Evolutionary conservation across 2,797 vertebrate genomes (phyloP), one percentile per base, ranked within the genome.

Genomic region (Hylomyscus alleni): DNA sequence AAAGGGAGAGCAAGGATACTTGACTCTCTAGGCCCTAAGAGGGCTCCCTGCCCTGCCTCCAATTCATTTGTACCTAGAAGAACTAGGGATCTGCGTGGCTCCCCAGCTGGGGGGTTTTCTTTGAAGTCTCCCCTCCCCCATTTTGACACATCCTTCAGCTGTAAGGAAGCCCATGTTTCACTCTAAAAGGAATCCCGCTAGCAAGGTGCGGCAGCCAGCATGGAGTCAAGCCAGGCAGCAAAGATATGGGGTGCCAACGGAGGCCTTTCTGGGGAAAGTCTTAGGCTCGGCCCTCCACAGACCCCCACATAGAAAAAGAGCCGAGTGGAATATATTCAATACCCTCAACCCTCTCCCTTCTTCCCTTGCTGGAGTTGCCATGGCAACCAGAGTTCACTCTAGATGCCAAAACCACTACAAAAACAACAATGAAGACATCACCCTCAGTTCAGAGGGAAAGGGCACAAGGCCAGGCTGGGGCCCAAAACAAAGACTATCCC

Each of bases 311-410:
- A 54, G 69, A 89, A 62, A 97, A 75, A 20, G 40, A 93, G 75
- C 92, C n/a, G 17, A 20, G 44, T 14, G 67, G 50, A 82, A 94
- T 82, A 78, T 50, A 96, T 92, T 76, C 69, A 60, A 29, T 40
- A 44, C 88, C 75, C 52, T 90, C 54, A 12, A 76, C 84, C 90
- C 47, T 89, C 80, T 91, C 82, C 82, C 44, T 92, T 58, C 19
- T 85, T 83, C 62, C 69, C 50, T 86, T n/a, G 69, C 92, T 93
- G 52, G 40, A 52, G 96, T 97, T 97, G 80, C 95, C 96, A 97
- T 97, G 97, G 81, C 95, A 97, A 97, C 97, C 84, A 85, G 96
- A 92, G 81, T 95, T 97, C 95, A 97, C 80, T 80, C 84, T 80
- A 22, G n/a, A 89, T 97, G 97, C 91, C 97, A 89, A 97, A 97